These are phyloP conservation scores for Morpho achilles DNA, from an alignment of 2,888 invertebrate species.

Conservation along the genomic window DNA sequence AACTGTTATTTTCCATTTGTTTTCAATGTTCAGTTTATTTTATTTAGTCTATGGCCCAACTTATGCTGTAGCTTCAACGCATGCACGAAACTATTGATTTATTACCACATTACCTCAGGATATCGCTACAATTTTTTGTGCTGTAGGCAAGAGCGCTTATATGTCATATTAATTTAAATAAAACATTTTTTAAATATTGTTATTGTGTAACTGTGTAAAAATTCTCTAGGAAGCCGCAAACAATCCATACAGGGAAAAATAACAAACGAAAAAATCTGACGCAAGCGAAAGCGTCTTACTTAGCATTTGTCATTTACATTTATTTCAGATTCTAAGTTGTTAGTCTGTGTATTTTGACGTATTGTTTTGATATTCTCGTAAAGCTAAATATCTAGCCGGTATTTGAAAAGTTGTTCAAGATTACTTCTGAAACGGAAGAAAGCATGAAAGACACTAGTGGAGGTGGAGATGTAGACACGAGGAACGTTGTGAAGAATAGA, in stretches of 20 bases:
- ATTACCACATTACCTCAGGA: background rate
- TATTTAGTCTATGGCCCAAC: too few relatives aligned
- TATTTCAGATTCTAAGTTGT: background rate
- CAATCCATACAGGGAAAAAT: too few relatives aligned
- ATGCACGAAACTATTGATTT: constrained; percentile 43
- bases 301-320: too few relatives aligned
- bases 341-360: constrained; percentile 1
- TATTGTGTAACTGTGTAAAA: background rate
- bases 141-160: too few relatives aligned
- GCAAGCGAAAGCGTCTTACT: too few relatives aligned
- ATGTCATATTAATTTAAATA: too few relatives aligned
- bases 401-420: constrained; percentile 17
- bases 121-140: too few relatives aligned
- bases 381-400: constrained; percentile 28
- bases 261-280: too few relatives aligned
- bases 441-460: constrained; percentile 60
- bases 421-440: constrained; percentile 12
- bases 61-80: constrained; percentile 32
- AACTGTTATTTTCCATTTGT: too few relatives aligned
- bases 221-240: background rate
- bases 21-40: too few relatives aligned
- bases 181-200: too few relatives aligned
- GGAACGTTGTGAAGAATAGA: constrained; percentile 91
- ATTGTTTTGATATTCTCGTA: constrained; percentile 21
- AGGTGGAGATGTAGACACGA: constrained; percentile 78